phyloP scores from a whole-genome alignment of 2,888 invertebrate species.

The Spatulosminthurus flaviceps region DNA sequence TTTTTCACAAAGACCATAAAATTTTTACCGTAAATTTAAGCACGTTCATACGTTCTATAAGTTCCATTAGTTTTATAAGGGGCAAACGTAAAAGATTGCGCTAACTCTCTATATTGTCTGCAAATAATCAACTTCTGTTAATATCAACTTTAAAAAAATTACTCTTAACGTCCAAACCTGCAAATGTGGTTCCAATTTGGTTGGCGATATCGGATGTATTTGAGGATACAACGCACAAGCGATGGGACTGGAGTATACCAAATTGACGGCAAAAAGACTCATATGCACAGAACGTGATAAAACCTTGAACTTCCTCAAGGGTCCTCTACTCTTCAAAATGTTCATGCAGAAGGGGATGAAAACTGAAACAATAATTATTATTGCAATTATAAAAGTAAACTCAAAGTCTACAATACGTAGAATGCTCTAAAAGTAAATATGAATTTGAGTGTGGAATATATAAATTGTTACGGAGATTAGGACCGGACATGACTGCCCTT shows the following conservation, averaged over 20 bases:
- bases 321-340: background rate
- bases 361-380: background rate
- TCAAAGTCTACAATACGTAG: too few species aligned
- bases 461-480: too few species aligned
- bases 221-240: background rate
- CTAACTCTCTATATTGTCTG: too few species aligned
- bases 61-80: too few species aligned
- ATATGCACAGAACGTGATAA: background rate
- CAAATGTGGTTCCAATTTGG: background rate
- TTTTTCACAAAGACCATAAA: slow-evolving; percentile 3
- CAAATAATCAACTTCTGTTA: too few species aligned
- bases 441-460: too few species aligned
- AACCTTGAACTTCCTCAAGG: background rate
- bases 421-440: too few species aligned
- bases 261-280: background rate
- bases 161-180: background rate
- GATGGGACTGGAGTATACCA: background rate
- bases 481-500: background rate
- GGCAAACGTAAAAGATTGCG: too few species aligned
- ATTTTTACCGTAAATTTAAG: too few species aligned
- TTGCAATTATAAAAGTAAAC: too few species aligned
- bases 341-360: background rate
- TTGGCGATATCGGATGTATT: background rate
- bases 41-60: too few species aligned
- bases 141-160: too few species aligned